These are phyloP conservation scores for Vombatus ursinus DNA, from an alignment of 2,113 vertebrate genomes.

Conservation along the genomic window DNA sequence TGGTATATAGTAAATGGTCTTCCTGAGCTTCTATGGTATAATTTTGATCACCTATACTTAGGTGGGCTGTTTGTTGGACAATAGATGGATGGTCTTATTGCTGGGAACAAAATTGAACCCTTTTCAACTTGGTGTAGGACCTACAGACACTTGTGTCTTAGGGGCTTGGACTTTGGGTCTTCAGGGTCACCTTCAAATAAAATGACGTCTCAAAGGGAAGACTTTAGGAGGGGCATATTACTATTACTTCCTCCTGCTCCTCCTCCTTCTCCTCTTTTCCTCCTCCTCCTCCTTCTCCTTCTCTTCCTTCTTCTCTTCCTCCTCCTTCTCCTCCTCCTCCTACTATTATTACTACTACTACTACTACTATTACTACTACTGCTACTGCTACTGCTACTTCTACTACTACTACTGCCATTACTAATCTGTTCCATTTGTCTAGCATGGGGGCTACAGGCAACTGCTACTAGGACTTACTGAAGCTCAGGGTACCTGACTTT, in stretches of 20 bases:
- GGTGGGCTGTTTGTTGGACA: background rate
- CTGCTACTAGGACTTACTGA: background rate
- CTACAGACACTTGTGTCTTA: background rate
- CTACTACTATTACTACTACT: no score
- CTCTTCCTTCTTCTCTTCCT: no score
- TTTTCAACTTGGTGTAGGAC: background rate
- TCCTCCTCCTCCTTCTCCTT: no score
- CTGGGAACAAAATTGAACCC: background rate
- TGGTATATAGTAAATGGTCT: background rate
- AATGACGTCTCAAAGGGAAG: background rate
- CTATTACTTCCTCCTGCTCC: background rate
- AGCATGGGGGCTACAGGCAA: background rate
- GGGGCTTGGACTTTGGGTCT: background rate
- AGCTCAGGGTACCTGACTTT: background rate
- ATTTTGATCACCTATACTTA: background rate
- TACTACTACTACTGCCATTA: background rate
- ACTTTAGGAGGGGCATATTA: background rate
- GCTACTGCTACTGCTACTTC: rapidly evolving
- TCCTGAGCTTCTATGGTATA: background rate
- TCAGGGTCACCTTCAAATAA: background rate
- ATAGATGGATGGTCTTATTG: no score
- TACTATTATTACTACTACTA: no score
- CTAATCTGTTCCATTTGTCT: background rate
- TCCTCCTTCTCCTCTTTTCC: no score
- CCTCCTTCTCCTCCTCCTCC: no score